Conservation (phyloP, 2,113 vertebrate species). For the Tetrax tetrax region DNA sequence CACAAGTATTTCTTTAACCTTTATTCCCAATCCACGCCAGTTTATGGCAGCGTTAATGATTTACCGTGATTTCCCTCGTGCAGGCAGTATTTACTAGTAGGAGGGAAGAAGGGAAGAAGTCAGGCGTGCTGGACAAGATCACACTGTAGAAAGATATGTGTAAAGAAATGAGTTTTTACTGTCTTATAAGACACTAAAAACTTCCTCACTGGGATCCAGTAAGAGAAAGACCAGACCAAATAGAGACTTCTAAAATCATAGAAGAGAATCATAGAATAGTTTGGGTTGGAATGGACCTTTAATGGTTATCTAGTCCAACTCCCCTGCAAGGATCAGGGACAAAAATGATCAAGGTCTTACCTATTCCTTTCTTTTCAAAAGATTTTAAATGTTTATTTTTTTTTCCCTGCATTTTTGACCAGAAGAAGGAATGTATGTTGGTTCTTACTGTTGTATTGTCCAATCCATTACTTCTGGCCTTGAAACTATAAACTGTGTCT, state of each 20-base stretch:
- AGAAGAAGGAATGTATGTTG: not conserved
- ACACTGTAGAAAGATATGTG: not conserved
- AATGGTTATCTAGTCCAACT: too few relatives aligned
- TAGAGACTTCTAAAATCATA: not conserved
- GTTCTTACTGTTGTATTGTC: not conserved
- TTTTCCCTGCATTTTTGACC: not conserved
- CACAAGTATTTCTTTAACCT: not conserved
- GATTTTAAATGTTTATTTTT: not conserved
- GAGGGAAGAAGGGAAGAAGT: not conserved
- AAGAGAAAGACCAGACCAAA: not conserved
- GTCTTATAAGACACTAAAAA: not conserved
- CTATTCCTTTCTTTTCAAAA: not conserved
- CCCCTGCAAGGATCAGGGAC: too few relatives aligned
- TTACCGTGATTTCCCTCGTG: not conserved
- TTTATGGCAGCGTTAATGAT: slow-evolving; percentile 8
- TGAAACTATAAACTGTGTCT: not conserved
- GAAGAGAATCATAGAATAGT: too few relatives aligned
- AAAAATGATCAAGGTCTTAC: not conserved
- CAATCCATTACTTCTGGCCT: not conserved
- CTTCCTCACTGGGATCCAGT: not conserved
- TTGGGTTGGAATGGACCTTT: too few relatives aligned
- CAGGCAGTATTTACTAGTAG: not conserved
- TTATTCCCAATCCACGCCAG: not conserved
- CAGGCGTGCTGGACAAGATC: not conserved
- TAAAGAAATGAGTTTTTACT: not conserved